Base-by-base conservation (phyloP, 2,888 invertebrate genomes). In the Phorcus lineatus region DNA sequence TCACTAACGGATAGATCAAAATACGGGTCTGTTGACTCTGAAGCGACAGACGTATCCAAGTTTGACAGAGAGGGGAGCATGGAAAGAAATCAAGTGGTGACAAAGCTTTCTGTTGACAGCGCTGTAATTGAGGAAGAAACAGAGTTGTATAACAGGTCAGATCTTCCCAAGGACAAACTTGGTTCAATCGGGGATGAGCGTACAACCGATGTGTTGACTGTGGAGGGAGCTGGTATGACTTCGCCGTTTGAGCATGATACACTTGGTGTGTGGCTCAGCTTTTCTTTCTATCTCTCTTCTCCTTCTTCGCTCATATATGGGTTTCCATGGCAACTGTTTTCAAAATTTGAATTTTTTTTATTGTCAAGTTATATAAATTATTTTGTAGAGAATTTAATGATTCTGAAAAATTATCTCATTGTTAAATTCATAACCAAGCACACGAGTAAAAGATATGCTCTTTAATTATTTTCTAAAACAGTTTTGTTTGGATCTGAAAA, bases 71-170 rank as follows among this genome's bases (percentile, higher is more conserved):
- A 89, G 13, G 86, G 87, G 13, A 88, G 88, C 79, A 54, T 82
- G n/a, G 81, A 82, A 9, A 81, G 83, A 31, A 88, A 81, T 77
- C 90, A 92, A 28, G 90, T 92, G 77, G 90, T 93, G 28, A 93
- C 93, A 70, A 94, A 94, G 84, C 91, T 93, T 77, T 94, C 94
- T 0, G 90, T 93, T 55, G 94, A 94, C 88, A 88, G 95, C 80
- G 90, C 87, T 3, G 90, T 88, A 16, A 81, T 88, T 52, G 88
- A 89, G 76, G 89, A 86, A 16, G 83, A 80, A 54, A 19, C 67
- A 52, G 19, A 36, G 22, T 22, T 28, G 53, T 28, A 54, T 24
- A 53, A 70, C 16, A 22, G 74, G 40, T 53, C 57, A 31, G 74
- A 74, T 22, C 17, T 67, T 28, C 24, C 19, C 7, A 40, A n/a